Conservation (phyloP, 2,113 vertebrate genomes). For the Cephalophus harveyi region DNA sequence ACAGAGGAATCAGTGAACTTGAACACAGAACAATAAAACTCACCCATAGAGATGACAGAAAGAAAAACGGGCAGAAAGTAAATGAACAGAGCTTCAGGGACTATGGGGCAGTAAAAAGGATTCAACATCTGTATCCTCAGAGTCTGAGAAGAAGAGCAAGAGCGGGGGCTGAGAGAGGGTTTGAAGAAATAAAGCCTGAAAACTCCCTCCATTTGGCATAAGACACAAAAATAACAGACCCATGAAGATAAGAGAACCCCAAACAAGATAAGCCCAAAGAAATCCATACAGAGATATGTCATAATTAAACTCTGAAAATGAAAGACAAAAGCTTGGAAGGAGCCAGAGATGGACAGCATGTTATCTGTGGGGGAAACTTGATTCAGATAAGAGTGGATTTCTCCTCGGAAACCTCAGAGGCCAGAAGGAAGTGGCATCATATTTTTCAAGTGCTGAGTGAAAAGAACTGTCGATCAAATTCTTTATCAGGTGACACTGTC, state of each 20-base stretch:
- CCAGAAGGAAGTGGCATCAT: not conserved
- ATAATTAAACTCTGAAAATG: not conserved
- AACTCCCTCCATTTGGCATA: not conserved
- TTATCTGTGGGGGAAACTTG: not conserved
- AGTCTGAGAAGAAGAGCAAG: not conserved
- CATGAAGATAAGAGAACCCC: not conserved
- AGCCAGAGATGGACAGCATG: not conserved
- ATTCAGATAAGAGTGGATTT: not conserved
- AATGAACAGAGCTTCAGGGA: not conserved
- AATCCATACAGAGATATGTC: not conserved
- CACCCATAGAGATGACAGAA: not conserved
- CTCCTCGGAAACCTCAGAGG: not conserved
- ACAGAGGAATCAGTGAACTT: not conserved
- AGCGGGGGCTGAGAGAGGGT: not conserved
- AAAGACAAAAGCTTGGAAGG: not conserved
- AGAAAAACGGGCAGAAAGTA: not conserved
- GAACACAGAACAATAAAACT: not conserved
- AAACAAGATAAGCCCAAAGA: not conserved
- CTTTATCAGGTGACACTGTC: not conserved
- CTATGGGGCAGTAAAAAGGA: not conserved
- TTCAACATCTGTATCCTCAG: not conserved
- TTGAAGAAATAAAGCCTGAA: not conserved
- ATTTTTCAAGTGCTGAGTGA: not conserved
- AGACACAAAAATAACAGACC: not conserved
- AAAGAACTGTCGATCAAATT: not conserved